Base-by-base conservation (phyloP, 2,113 vertebrate species). In the Catharus bicknelli region DNA sequence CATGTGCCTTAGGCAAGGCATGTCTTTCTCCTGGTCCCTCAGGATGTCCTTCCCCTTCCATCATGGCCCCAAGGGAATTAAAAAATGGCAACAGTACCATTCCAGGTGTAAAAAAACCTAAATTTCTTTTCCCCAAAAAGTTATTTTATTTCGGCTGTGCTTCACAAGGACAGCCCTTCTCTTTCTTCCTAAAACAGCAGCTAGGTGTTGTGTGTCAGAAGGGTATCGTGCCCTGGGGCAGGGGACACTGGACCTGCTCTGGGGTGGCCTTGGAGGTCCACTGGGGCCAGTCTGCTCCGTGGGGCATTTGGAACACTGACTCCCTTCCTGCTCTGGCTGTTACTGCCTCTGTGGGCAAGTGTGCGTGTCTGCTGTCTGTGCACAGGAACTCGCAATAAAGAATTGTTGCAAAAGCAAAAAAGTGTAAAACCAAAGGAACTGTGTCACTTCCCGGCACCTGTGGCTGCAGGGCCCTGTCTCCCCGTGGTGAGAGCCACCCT, bases 121-220 rank as follows among this genome's bases (percentile, higher is more conserved):
- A 54, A 42, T 6, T 0, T 59, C 23, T 63, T 74, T 22, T 30
- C 11, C 11, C 4, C 2, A 13, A 32, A 43, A 59, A 51, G 1
- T 3, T 14, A 8, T 1, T 55, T 73, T 32, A 53, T 42, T 63
- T 30, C 38, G 36, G 32, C 38, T 62, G 62, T 43, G 20, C 34
- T 57, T 69, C 40, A 32, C 7, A 47, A 7, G 22, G 40, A 8
- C 40, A 57, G 55, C 32, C 10, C 14, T 4, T 19, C 18, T 34
- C 30, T 67, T 17, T 55, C 54, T 58, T 50, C 23, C 53, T 51
- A 2, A 17, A 81, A 5, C 25, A 53, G 27, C 23, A 43, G 11
- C 59, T 51, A 0, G 0, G 17, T 1, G 0, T 1, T 0, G 0
- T 43, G 38, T 81, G 43, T 32, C 15, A 36, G 57, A 38, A 43